These are phyloP conservation scores for Drymodes brunneopygia DNA, from an alignment of 2,113 vertebrate species.

Conservation along the genomic window DNA sequence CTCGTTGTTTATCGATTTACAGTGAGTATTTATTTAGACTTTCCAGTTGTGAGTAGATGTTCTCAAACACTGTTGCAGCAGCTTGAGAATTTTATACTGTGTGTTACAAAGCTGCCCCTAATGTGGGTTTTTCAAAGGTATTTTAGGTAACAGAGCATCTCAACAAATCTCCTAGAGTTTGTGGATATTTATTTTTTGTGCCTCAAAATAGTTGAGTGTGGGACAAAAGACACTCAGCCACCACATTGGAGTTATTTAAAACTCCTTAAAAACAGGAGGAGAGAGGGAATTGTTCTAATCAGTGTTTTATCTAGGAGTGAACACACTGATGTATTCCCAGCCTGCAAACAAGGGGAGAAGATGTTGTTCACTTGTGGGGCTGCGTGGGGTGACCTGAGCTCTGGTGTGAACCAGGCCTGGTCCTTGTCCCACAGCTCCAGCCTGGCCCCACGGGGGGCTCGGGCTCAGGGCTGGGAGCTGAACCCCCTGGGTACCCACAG, in stretches of 20 bases:
- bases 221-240: neutral
- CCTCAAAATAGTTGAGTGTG: neutral
- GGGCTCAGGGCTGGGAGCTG: neutral
- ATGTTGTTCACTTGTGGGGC: neutral
- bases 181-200: neutral
- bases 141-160: neutral
- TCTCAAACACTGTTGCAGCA: neutral
- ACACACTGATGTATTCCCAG: neutral
- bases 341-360: neutral
- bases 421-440: neutral
- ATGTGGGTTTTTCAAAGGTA: neutral
- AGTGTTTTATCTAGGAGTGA: neutral
- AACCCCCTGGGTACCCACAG: accelerated
- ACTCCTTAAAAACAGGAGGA: neutral
- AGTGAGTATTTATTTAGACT: neutral
- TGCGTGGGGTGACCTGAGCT: accelerated
- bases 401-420: neutral
- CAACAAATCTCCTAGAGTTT: neutral
- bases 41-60: neutral
- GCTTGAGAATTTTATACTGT: neutral
- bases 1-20: neutral
- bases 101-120: neutral
- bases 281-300: neutral
- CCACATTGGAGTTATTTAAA: neutral
- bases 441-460: accelerated